Percentiles rank a stretch among this genome's conserved stretches.
Evolutionary conservation across 2,797 vertebrate genomes (phyloP).

Genomic region (Microhierax caerulescens): DNA sequence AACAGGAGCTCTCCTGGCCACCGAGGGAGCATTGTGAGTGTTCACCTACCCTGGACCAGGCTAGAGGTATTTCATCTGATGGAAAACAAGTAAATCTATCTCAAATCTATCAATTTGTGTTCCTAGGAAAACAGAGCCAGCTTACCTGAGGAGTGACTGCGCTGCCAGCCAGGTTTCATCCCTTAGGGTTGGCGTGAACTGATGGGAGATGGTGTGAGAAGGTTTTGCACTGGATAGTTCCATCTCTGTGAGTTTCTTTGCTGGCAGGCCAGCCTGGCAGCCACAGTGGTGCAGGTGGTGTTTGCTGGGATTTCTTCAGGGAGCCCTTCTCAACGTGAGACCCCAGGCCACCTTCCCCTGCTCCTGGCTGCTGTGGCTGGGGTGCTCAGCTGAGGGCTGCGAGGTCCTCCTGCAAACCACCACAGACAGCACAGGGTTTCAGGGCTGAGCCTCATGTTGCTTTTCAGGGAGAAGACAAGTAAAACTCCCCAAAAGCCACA

Average conservation of each 20-base stretch:
- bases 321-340: background rate
- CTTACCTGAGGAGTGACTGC: background rate
- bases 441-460: background rate
- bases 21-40: background rate
- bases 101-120: background rate
- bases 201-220: background rate
- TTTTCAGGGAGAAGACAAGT: background rate
- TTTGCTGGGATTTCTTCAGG: background rate
- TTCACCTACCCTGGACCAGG: background rate
- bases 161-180: background rate
- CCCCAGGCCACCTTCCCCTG: background rate
- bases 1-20: background rate
- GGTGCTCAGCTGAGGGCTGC: background rate
- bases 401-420: background rate
- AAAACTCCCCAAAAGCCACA: background rate
- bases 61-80: background rate
- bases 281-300: background rate
- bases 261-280: background rate
- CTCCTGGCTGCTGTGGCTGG: rapidly evolving
- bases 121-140: background rate
- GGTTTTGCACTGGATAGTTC: background rate
- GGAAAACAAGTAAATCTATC: background rate
- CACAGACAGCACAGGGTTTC: background rate
- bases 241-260: background rate
- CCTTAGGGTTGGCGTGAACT: no score